phyloP scores from a whole-genome alignment of 2,888 invertebrate genomes.

The Crioceris asparagi region DNA sequence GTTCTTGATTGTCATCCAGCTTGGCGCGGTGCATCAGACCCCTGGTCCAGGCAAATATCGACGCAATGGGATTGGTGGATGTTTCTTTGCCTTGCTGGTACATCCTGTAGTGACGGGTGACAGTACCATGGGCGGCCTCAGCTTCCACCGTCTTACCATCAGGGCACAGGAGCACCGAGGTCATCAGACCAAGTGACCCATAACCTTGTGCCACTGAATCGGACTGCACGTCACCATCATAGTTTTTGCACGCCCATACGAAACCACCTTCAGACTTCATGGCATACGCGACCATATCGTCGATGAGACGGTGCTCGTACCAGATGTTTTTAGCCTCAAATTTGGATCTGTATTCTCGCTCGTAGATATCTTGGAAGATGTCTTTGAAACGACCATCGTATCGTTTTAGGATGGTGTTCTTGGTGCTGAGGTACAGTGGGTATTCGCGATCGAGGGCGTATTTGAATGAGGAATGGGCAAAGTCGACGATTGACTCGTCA shows the following conservation, averaged over 20 bases:
- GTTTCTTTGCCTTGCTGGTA: conserved; percentile 95
- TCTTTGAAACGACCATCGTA: conserved; percentile 16
- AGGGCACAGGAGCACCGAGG: conserved; percentile 91
- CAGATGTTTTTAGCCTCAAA: conserved; percentile 83
- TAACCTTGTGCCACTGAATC: conserved; percentile 91
- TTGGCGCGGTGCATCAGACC: conserved; percentile 80
- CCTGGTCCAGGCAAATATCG: conserved; percentile 97
- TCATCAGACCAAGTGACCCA: conserved; percentile 96
- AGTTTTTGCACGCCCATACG: conserved; percentile 99
- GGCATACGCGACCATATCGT: conserved; percentile 97
- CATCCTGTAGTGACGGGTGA: conserved; percentile 44
- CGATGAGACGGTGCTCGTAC: conserved; percentile 97
- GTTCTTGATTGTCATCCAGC: conserved; percentile 70
- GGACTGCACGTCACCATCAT: conserved; percentile 98
- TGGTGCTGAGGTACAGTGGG: conserved; percentile 90
- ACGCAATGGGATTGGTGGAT: conserved; percentile 97
- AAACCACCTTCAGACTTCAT: conserved; percentile 98
- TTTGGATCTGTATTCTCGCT: conserved; percentile 70
- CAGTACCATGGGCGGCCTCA: conserved; percentile 95
- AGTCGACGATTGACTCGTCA: conserved; percentile 84
- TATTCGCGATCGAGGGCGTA: conserved; percentile 76
- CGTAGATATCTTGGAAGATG: conserved; percentile 71
- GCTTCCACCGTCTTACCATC: conserved; percentile 98
- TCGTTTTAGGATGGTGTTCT: conserved; percentile 89
- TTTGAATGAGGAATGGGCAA: conserved; percentile 91